These are phyloP conservation scores for Romanogobio albipinnatus DNA, from an alignment of 2,113 vertebrate genomes.

Conservation along the genomic window DNA sequence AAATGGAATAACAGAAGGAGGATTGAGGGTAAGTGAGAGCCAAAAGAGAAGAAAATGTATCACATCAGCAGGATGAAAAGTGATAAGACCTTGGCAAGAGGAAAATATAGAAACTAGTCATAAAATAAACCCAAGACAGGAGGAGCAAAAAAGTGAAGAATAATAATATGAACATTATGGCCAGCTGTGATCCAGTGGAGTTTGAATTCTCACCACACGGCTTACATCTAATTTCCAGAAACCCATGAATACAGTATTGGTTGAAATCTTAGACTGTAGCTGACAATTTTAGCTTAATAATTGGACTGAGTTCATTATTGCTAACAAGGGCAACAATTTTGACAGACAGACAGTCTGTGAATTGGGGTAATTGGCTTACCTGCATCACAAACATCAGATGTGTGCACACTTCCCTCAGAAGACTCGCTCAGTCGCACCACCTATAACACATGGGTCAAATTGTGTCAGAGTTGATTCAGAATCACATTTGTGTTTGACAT, in stretches of 20 bases:
- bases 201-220: neutral
- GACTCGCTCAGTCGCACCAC: neutral
- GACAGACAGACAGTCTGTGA: neutral
- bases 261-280: neutral
- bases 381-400: constrained; percentile 12
- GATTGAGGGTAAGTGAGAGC: neutral
- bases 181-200: neutral
- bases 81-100: neutral
- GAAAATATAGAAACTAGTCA: constrained; percentile 21
- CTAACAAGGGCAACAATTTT: neutral
- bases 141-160: constrained; percentile 14
- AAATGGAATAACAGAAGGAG: constrained; percentile 18
- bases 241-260: neutral
- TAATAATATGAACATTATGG: neutral
- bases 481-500: neutral
- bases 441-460: constrained; percentile 27
- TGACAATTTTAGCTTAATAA: neutral
- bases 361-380: constrained; percentile 39
- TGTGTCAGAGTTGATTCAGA: neutral
- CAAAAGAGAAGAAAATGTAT: constrained; percentile 11
- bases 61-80: constrained; percentile 14
- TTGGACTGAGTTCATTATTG: neutral
- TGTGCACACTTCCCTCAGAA: neutral
- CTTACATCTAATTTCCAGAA: constrained; percentile 8
- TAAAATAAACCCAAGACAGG: constrained; percentile 8